Evolutionary conservation across 2,797 vertebrate species (phyloP).

Genomic region (Kryptopterus vitreolus): DNA sequence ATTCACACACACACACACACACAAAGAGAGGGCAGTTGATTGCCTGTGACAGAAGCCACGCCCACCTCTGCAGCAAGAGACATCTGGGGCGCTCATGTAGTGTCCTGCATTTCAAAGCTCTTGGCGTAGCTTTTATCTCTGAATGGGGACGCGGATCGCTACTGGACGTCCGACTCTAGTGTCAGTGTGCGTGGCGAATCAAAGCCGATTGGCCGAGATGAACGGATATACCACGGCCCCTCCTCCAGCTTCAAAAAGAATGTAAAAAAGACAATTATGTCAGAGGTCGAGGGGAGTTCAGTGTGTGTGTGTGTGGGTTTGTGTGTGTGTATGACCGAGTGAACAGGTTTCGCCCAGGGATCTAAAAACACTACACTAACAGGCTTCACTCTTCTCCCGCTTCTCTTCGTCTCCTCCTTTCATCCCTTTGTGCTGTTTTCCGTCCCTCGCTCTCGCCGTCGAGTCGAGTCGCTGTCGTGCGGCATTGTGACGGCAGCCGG

Average conservation of each 20-base stretch:
- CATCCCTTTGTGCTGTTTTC: slow-evolving; percentile 22
- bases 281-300: slow-evolving; percentile 74
- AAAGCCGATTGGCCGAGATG: slow-evolving; percentile 71
- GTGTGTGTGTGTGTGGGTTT: slow-evolving; percentile 47
- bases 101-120: slow-evolving; percentile 74
- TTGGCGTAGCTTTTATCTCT: slow-evolving; percentile 71
- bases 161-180: slow-evolving; percentile 70
- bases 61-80: slow-evolving; percentile 24
- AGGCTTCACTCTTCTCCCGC: slow-evolving; percentile 45
- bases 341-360: slow-evolving; percentile 60
- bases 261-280: slow-evolving; percentile 67
- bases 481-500: not conserved
- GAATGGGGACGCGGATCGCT: slow-evolving; percentile 73
- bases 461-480: not conserved
- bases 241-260: not conserved
- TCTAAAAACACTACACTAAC: slow-evolving; percentile 58
- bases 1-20: too few relatives aligned
- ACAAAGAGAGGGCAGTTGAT: not conserved
- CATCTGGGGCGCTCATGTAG: slow-evolving; percentile 53
- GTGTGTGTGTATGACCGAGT: not conserved
- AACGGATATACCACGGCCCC: slow-evolving; percentile 59
- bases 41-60: slow-evolving; percentile 11
- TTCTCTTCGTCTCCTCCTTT: slow-evolving; percentile 28
- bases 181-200: slow-evolving; percentile 71
- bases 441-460: slow-evolving; percentile 54